Base-by-base conservation (phyloP, 2,797 vertebrate species). In the Myotis planiceps region DNA sequence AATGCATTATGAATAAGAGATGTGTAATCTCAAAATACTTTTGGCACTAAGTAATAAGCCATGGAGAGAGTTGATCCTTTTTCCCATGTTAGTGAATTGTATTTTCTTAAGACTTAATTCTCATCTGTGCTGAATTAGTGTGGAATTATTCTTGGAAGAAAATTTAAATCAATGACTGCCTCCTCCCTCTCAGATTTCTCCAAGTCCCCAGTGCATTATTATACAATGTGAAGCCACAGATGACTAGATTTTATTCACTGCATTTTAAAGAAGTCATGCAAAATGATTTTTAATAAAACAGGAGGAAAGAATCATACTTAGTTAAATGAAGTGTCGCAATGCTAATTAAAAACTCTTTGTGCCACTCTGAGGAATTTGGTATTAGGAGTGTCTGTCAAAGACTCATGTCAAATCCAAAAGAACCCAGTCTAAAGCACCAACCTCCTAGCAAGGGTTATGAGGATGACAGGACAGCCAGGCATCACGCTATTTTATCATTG, bases 141-240 rank as follows among this genome's bases (percentile, higher is more conserved):
- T 81, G 72, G 60, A 96, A 96, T 97, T 96, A 94, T 95, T 97
- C 69, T 76, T 93, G 78, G 90, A 95, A 96, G 94, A 71, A 95
- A 93, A 90, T 86, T 93, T 49, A 94, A 95, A 94, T 60, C 71
- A 92, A 32, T 88, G 88, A 51, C 42, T 82, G 29, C n/a, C 14
- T 58, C 60, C 53, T 80, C 13, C 18, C 16, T 94, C 23, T 94
- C 88, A 65, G 42, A 91, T 53, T 53, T 12, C 34, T 95, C 65
- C 55, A 16, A 78, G 66, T 93, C 88, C 60, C 92, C 19, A 60
- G n/a, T 69, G 86, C 51, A 88, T 94, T 92, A 95, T 86, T 92
- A 72, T 72, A 84, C 32, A 88, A 78, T 68, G 75, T 86, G 89
- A 86, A 95, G 65, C 34, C 85, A 96, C 92, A 84, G 88, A 83